These are phyloP conservation scores for Apeltes quadracus DNA, from an alignment of 2,113 vertebrate species.

Conservation along the genomic window DNA sequence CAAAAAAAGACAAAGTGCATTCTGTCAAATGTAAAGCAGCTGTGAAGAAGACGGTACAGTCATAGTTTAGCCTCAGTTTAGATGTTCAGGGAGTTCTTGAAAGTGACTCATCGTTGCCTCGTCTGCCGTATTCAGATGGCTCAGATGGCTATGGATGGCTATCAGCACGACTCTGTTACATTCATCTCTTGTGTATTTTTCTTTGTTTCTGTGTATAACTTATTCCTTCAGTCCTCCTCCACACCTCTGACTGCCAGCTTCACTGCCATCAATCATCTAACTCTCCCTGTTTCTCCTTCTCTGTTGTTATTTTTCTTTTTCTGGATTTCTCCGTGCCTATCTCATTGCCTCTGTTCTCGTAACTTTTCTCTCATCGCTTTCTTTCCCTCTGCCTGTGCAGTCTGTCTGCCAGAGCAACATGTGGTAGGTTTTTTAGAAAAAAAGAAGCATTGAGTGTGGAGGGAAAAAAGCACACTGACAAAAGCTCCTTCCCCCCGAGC, in stretches of 20 bases:
- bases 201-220: slow-evolving; percentile 38
- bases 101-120: background rate
- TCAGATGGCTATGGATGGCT: too few relatives aligned
- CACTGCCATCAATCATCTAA: slow-evolving; percentile 29
- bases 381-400: slow-evolving; percentile 28
- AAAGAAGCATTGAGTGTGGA: slow-evolving; percentile 24
- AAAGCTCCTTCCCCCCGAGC: slow-evolving; percentile 56
- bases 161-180: slow-evolving; percentile 54
- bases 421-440: slow-evolving; percentile 68
- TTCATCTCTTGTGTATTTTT: slow-evolving; percentile 17
- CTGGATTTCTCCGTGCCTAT: slow-evolving; percentile 12
- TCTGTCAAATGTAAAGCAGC: background rate
- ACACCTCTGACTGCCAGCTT: slow-evolving; percentile 13
- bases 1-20: background rate
- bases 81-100: background rate
- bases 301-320: slow-evolving; percentile 5
- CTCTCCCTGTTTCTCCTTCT: slow-evolving; percentile 11
- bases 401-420: slow-evolving; percentile 72
- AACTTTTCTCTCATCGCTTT: slow-evolving; percentile 25
- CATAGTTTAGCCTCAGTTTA: background rate
- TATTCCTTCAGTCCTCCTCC: slow-evolving; percentile 34
- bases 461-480: slow-evolving; percentile 42
- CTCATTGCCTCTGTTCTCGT: slow-evolving; percentile 1
- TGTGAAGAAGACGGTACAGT: background rate
- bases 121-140: background rate